Conservation (phyloP, 2,797 vertebrate species). For the Melanotaenia nigrans region DNA sequence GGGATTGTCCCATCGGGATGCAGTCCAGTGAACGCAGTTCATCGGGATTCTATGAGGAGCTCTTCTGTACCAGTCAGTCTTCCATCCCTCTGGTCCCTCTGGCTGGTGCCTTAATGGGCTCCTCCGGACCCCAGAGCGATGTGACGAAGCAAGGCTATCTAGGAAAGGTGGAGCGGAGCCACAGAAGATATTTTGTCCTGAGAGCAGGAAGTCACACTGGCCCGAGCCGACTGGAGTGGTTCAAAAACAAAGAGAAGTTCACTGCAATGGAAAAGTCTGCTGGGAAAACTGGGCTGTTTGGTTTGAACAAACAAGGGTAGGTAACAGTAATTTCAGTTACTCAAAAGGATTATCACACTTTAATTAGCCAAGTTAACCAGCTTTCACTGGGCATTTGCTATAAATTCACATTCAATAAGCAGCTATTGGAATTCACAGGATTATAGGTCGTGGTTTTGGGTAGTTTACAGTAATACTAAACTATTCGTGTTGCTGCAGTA, state of each 20-base stretch:
- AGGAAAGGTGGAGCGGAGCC: conserved; percentile 61
- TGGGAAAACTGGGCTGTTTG: conserved; percentile 48
- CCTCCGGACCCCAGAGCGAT: conserved; percentile 13
- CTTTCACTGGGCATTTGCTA: too few species aligned
- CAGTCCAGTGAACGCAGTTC: not conserved
- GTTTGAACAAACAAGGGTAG: conserved; percentile 61
- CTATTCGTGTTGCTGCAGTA: not conserved
- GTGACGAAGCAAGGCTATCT: conserved; percentile 69
- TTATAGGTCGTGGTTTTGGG: too few species aligned
- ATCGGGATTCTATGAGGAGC: conserved; percentile 48
- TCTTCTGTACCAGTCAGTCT: conserved; percentile 36
- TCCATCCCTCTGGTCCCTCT: conserved; percentile 31
- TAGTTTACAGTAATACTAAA: not conserved
- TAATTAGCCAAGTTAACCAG: too few species aligned
- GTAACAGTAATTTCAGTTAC: not conserved
- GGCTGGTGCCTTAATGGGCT: conserved; percentile 25
- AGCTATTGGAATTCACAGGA: too few species aligned
- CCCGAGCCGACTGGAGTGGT: conserved; percentile 75
- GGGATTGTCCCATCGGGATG: accelerated
- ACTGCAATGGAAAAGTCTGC: conserved; percentile 33
- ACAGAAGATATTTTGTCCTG: conserved; percentile 69
- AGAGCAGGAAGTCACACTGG: conserved; percentile 68
- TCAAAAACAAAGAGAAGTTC: conserved; percentile 70
- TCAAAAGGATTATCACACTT: too few species aligned
- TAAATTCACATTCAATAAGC: too few species aligned